Evolutionary conservation across 2,888 invertebrate species (phyloP).

Genomic region (Trichogramma dendrolimi): DNA sequence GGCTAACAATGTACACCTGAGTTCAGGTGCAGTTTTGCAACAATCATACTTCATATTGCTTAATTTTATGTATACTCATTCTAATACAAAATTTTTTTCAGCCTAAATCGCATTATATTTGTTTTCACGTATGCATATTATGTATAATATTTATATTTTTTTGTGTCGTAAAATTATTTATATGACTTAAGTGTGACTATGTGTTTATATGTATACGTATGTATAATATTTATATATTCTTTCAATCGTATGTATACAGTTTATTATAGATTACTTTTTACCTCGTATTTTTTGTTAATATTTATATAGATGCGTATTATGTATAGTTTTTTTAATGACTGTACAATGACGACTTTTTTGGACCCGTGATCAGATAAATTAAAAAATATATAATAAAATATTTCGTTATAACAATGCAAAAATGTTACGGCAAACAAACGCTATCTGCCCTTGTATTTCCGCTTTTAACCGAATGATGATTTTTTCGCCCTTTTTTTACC

Average conservation of each 20-base stretch:
- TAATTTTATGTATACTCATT: slow-evolving; percentile 6
- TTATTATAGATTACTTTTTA: too few species aligned
- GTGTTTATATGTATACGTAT: slow-evolving; percentile 14
- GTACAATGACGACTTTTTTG: slow-evolving; percentile 44
- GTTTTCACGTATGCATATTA: too few species aligned
- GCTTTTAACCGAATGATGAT: not conserved
- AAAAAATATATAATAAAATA: slow-evolving; percentile 29
- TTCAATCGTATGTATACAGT: too few species aligned
- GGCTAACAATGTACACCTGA: slow-evolving; percentile 7
- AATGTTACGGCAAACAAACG: slow-evolving; percentile 10
- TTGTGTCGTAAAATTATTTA: not conserved
- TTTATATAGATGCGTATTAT: too few species aligned
- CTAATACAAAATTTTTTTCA: slow-evolving; percentile 13
- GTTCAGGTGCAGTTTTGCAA: not conserved
- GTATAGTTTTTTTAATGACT: slow-evolving; percentile 18
- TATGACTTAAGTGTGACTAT: not conserved
- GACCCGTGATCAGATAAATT: slow-evolving; percentile 48
- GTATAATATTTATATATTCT: slow-evolving; percentile 11
- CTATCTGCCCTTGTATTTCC: slow-evolving; percentile 21
- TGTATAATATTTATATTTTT: slow-evolving; percentile 8
- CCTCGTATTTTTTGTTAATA: too few species aligned
- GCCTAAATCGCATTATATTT: slow-evolving; percentile 2
- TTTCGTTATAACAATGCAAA: not conserved
- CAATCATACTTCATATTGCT: slow-evolving; percentile 19
- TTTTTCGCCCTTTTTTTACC: not conserved